Evolutionary conservation across 2,113 vertebrate species (phyloP).

Genomic region (Carassius gibelio): DNA sequence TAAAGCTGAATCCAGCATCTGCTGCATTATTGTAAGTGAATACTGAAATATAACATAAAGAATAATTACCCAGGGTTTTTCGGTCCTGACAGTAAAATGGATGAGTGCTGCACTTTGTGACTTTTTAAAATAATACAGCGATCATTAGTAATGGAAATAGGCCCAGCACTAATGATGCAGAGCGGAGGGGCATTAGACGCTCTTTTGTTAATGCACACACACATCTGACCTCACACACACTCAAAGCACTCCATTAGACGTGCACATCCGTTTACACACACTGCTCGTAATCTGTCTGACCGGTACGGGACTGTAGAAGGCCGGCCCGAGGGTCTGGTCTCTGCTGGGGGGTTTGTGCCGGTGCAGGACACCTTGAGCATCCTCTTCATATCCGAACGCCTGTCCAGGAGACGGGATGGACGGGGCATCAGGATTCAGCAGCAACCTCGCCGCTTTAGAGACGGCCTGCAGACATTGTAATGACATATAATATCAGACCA

Average conservation of each 20-base stretch:
- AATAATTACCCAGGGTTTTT: conserved; percentile 85
- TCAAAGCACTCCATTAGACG: conserved; percentile 45
- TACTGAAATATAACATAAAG: conserved; percentile 82
- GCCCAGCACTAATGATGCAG: conserved; percentile 79
- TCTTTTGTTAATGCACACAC: conserved; percentile 77
- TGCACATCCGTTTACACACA: conserved; percentile 5
- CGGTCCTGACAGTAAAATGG: conserved; percentile 85
- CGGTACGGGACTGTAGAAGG: conserved; percentile 71
- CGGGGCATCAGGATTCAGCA: conserved; percentile 66
- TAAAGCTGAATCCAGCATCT: conserved; percentile 84
- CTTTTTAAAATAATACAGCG: conserved; percentile 76
- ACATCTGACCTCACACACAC: conserved; percentile 36
- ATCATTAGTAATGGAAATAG: conserved; percentile 89
- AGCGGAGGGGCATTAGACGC: conserved; percentile 63
- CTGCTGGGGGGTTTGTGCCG: conserved; percentile 67
- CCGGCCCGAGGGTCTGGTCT: conserved; percentile 78
- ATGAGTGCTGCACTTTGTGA: conserved; percentile 80
- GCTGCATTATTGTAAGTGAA: conserved; percentile 89
- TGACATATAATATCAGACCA: neutral
- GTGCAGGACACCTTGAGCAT: conserved; percentile 66
- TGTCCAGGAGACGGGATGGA: conserved; percentile 79
- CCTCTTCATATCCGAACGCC: conserved; percentile 78
- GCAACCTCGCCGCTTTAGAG: conserved; percentile 55
- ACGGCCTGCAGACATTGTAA: neutral
- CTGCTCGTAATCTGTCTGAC: conserved; percentile 63